Percentiles rank a stretch among this genome's conserved stretches.
phyloP scores from a whole-genome alignment of 2,797 vertebrate species.

The Darevskia mixta region DNA sequence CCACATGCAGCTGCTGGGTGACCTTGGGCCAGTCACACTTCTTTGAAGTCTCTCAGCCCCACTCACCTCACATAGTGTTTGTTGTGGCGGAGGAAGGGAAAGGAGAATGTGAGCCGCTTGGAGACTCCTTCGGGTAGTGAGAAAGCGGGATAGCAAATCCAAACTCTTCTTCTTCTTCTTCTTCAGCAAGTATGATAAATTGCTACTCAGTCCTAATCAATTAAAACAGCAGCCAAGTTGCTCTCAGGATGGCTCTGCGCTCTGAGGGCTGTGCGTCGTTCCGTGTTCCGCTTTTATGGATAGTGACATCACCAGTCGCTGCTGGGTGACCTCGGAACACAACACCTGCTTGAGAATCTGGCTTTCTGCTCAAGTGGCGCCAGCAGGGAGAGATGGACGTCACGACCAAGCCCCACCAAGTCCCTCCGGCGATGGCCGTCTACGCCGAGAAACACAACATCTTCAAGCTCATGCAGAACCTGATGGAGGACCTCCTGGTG shows the following conservation, averaged over 20 bases:
- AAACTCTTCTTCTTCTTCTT: too few relatives aligned
- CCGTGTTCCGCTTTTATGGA: neutral
- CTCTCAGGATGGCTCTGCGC: neutral
- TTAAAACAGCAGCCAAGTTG: too few relatives aligned
- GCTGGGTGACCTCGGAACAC: conserved; percentile 18
- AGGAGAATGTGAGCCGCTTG: too few relatives aligned
- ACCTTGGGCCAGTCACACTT: too few relatives aligned
- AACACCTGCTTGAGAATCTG: neutral
- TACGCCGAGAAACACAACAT: conserved; percentile 32
- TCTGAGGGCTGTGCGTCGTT: neutral
- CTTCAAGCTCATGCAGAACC: conserved; percentile 59
- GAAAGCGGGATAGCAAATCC: too few relatives aligned
- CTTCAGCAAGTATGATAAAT: too few relatives aligned
- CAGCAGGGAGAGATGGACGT: neutral
- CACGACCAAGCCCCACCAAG: neutral
- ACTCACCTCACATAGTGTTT: too few relatives aligned
- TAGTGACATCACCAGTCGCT: neutral
- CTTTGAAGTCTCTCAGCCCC: too few relatives aligned
- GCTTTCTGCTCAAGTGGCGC: neutral
- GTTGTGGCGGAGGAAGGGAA: too few relatives aligned
- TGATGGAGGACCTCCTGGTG: conserved; percentile 80
- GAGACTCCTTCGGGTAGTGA: too few relatives aligned
- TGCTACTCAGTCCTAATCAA: too few relatives aligned
- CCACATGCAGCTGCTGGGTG: too few relatives aligned
- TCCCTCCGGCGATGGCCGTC: neutral